Base-by-base conservation (phyloP, 1,140 invertebrate species). In the Stegodyphus mimosarum region DNA sequence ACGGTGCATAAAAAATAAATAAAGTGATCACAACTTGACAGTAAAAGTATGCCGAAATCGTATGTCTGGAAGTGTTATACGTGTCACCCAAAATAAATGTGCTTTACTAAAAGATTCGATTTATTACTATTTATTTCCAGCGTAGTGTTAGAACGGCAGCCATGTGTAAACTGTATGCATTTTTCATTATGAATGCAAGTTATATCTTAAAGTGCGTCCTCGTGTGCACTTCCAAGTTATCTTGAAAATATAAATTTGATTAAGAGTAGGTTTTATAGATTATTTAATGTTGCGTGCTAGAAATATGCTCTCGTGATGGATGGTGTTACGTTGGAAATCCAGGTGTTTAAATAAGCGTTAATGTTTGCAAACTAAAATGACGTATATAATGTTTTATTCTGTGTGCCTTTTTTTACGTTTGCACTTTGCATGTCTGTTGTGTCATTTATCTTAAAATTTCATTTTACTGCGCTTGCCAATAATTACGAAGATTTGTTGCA, bases 61-160 rank as follows among this genome's bases (percentile, higher is more conserved):
- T 49, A 73, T 83, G 70, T 83, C 66, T 71, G 15, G 66, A 83
- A 73, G 79, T 83, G 69, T 69, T 81, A 72, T 81, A 72, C 74
- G 80, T 53, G 81, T 83, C 81, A 69, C 81, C 71, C 6, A 9
- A 83, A 75, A 83, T 83, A 48, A 75, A 83, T 83, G 72, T 18
- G 9, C 33, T 10, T 60, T 66, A 69, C 81, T 83, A 83, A 67
- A 69, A 55, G 18, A 75, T 69, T 74, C 81, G 51, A 83, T 83
- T 83, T 83, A 83, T 83, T 66, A 75, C 81, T 5, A 33, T 53
- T 51, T 83, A 71, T 74, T 75, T 49, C 48, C 18, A 74, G 70
- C 60, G 64, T 18, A 64, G 49, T 55, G 15, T 48, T 73, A 18
- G 10, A 11, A 48, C 51, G 75, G 60, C 60, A 66, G n/a, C 33